A percentile compares a stretch with the other conserved stretches of the same genome.
These are phyloP conservation scores for Paramormyrops hopkinsi DNA, from an alignment of 2,797 vertebrate species.

Conservation along the genomic window DNA sequence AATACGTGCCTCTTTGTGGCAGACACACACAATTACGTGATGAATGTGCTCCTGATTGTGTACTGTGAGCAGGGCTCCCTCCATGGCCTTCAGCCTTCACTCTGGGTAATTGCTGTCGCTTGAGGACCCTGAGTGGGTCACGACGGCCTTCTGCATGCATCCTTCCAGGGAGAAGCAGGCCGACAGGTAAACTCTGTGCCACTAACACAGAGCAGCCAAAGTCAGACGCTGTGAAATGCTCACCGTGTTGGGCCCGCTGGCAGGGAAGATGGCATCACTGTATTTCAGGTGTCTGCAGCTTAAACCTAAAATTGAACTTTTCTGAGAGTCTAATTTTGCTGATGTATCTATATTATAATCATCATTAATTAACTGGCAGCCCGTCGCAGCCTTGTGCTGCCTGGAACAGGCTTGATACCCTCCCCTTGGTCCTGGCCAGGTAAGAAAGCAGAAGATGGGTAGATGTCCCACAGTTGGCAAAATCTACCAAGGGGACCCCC, in stretches of 20 bases:
- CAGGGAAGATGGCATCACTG: background rate
- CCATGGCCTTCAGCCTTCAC: background rate
- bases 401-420: background rate
- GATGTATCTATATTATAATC: background rate
- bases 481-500: background rate
- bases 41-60: background rate
- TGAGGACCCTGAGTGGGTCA: background rate
- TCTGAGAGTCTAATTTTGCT: background rate
- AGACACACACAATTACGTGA: background rate
- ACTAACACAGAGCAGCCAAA: background rate
- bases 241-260: background rate
- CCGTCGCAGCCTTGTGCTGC: background rate
- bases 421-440: background rate
- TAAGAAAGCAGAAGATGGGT: background rate
- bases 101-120: background rate
- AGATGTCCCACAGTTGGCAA: background rate
- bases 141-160: background rate
- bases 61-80: background rate
- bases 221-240: background rate
- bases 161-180: background rate
- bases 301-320: background rate
- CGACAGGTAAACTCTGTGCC: background rate
- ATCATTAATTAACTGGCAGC: background rate
- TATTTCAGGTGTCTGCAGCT: background rate
- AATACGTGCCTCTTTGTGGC: background rate